A percentile compares a stretch with the other conserved stretches of the same genome.
phyloP scores from a whole-genome alignment of 1,140 invertebrate genomes.

The Rhynchophorus ferrugineus region DNA sequence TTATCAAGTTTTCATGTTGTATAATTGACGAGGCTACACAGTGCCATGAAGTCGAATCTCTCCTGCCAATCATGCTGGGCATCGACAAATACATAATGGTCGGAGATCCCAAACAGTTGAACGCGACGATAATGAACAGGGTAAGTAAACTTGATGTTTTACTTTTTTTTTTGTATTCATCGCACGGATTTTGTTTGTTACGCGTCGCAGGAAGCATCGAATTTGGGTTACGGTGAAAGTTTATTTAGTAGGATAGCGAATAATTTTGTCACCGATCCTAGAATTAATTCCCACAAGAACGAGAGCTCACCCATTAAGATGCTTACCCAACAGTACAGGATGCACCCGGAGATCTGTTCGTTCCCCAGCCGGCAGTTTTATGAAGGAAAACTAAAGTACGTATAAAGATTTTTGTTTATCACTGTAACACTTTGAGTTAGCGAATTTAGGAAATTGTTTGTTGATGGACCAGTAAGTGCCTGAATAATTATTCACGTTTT shows the following conservation, averaged over 20 bases:
- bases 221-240: conserved; percentile 53
- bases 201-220: conserved; percentile 47
- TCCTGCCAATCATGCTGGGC: conserved; percentile 69
- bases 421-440: too few species aligned
- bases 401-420: too few species aligned
- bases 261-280: conserved; percentile 36
- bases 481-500: too few species aligned
- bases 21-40: conserved; percentile 91
- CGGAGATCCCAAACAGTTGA: conserved; percentile 82
- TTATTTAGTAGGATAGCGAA: conserved; percentile 55
- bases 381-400: conserved; percentile 36
- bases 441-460: too few species aligned
- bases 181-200: conserved; percentile 6
- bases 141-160: conserved; percentile 38
- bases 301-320: conserved; percentile 54
- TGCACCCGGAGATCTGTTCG: conserved; percentile 69
- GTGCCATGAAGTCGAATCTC: conserved; percentile 70
- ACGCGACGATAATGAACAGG: conserved; percentile 70
- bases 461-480: too few species aligned
- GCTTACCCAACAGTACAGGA: conserved; percentile 74
- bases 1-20: conserved; percentile 64
- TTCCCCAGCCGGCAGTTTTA: conserved; percentile 80
- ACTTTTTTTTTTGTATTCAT: background rate
- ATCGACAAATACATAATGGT: conserved; percentile 73
- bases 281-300: too few species aligned